Percentiles rank a stretch among this genome's conserved stretches.
These are phyloP conservation scores for Nomada lathburiana DNA, from an alignment of 2,888 invertebrate genomes.

Conservation along the genomic window DNA sequence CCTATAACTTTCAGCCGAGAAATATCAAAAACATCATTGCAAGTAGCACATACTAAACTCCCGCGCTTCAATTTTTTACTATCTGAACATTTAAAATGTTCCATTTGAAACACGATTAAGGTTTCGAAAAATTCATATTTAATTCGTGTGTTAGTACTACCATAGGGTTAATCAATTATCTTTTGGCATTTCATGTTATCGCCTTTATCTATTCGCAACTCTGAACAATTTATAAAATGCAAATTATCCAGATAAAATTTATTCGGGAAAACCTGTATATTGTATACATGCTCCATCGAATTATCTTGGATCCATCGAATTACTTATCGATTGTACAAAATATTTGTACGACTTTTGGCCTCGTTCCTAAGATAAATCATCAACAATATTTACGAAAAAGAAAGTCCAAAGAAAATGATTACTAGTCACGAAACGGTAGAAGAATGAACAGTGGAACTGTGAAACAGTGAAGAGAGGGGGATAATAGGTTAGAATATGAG, in stretches of 20 bases:
- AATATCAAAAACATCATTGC: too few species aligned
- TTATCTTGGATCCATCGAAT: not conserved
- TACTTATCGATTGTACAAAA: not conserved
- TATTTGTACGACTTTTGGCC: not conserved
- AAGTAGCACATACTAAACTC: too few species aligned
- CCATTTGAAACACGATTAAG: too few species aligned
- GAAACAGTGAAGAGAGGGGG: not conserved
- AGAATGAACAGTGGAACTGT: not conserved
- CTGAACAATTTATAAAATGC: not conserved
- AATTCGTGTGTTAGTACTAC: too few species aligned
- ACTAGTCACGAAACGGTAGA: not conserved
- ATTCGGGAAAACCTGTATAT: not conserved
- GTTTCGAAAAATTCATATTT: too few species aligned
- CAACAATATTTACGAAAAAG: not conserved
- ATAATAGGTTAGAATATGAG: constrained; percentile 2
- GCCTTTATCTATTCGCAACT: too few species aligned
- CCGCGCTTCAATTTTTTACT: too few species aligned
- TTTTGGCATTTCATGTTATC: too few species aligned
- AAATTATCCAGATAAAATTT: not conserved
- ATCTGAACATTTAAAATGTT: too few species aligned
- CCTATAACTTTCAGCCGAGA: too few species aligned
- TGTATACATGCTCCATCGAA: not conserved
- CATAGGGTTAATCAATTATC: too few species aligned
- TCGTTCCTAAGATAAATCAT: not conserved
- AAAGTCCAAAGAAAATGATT: not conserved